These are phyloP conservation scores for Acleris holmiana DNA, from an alignment of 2,888 invertebrate species.

Conservation along the genomic window DNA sequence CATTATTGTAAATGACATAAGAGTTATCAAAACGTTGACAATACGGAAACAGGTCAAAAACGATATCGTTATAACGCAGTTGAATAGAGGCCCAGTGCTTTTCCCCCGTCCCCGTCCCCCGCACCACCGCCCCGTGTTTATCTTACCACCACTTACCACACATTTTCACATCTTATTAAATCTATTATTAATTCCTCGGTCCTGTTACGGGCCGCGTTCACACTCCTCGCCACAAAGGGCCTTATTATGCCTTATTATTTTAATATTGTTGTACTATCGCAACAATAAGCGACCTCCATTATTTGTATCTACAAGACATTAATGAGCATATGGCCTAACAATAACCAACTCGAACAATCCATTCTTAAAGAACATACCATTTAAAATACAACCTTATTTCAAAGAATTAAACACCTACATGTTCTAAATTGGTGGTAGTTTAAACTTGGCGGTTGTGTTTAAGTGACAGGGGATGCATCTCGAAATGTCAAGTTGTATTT, in stretches of 20 bases:
- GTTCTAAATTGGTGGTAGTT: constrained; percentile 35
- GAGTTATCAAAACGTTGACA: no score
- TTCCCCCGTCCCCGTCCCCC: no score
- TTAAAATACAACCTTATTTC: constrained; percentile 14
- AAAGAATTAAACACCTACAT: background rate
- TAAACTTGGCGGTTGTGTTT: constrained; percentile 48
- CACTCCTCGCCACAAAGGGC: constrained; percentile 57
- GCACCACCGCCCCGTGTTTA: constrained; percentile 22
- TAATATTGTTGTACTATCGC: constrained; percentile 77
- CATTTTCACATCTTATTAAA: constrained; percentile 38
- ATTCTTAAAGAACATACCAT: background rate
- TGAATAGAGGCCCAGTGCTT: no score
- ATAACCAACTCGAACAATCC: constrained; percentile 46
- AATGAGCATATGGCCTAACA: constrained; percentile 77
- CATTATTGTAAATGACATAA: no score
- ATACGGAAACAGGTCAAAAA: no score
- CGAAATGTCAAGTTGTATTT: constrained; percentile 71
- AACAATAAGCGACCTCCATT: constrained; percentile 63
- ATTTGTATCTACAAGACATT: constrained; percentile 73
- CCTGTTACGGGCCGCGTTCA: constrained; percentile 33
- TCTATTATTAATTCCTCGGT: constrained; percentile 28
- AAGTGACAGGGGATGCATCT: constrained; percentile 77
- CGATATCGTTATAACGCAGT: no score
- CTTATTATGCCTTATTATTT: constrained; percentile 79
- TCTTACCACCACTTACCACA: constrained; percentile 26